A percentile compares a stretch with the other conserved stretches of the same genome.
phyloP scores from a whole-genome alignment of 2,888 invertebrate genomes.

The Lycia hirtaria region DNA sequence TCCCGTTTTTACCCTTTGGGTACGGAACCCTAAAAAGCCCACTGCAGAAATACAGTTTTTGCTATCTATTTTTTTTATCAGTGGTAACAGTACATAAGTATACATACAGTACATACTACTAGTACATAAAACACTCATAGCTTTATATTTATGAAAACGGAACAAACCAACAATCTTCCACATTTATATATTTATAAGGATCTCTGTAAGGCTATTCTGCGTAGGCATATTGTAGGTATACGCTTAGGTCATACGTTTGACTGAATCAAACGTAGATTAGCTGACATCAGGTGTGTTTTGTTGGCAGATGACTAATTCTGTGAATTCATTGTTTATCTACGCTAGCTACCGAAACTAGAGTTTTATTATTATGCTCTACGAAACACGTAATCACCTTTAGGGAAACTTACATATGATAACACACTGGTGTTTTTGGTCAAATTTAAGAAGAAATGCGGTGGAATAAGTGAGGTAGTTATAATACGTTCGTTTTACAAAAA shows the following conservation, averaged over 20 bases:
- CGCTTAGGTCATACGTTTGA: slow-evolving; percentile 17
- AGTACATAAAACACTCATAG: too few relatives aligned
- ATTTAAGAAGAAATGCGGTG: too few relatives aligned
- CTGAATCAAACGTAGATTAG: slow-evolving; percentile 13
- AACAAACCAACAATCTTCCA: background rate
- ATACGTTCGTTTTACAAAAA: too few relatives aligned
- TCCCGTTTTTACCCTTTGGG: too few relatives aligned
- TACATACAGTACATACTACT: too few relatives aligned
- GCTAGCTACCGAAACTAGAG: background rate
- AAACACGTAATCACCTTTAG: background rate
- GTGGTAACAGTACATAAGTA: too few relatives aligned
- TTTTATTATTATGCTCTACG: background rate
- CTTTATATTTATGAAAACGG: background rate
- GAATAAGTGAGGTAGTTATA: too few relatives aligned
- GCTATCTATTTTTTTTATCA: too few relatives aligned
- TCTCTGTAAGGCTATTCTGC: slow-evolving; percentile 45
- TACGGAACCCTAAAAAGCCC: too few relatives aligned
- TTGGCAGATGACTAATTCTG: slow-evolving; percentile 6
- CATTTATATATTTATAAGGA: slow-evolving; percentile 9
- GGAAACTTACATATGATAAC: background rate
- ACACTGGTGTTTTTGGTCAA: too few relatives aligned
- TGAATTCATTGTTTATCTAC: slow-evolving; percentile 14
- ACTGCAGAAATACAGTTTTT: too few relatives aligned
- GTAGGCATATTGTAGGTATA: slow-evolving; percentile 23
- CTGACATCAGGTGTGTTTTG: slow-evolving; percentile 1